Conservation (phyloP, 2,113 vertebrate genomes). For the Anser cygnoides region DNA sequence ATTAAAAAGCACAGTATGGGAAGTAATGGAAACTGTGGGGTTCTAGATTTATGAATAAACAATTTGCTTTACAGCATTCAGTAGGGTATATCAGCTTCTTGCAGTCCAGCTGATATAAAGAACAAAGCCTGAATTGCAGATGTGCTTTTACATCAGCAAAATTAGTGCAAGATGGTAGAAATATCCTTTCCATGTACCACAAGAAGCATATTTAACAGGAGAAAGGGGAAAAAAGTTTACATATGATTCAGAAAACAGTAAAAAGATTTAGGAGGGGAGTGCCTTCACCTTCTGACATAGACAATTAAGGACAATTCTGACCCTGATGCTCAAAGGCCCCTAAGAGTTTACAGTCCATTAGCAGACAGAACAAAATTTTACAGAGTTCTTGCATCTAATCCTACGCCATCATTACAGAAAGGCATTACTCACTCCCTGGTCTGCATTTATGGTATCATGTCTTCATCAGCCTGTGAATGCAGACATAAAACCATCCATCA, state of each 20-base stretch:
- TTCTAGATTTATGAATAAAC: neutral
- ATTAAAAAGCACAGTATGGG: neutral
- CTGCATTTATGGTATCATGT: neutral
- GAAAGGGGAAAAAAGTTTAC: neutral
- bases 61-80: neutral
- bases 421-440: neutral
- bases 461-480: neutral
- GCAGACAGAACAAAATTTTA: neutral
- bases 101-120: neutral
- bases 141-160: neutral
- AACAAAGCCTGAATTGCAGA: neutral
- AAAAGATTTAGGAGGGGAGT: neutral
- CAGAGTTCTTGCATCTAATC: neutral
- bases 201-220: neutral
- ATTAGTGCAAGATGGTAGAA: neutral
- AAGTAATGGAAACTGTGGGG: neutral
- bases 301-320: neutral
- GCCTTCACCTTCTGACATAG: neutral
- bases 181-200: neutral
- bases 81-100: neutral
- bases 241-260: neutral
- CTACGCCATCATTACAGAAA: neutral
- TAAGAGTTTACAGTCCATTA: neutral
- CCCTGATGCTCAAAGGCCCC: neutral
- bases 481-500: neutral